A percentile compares a stretch with the other conserved stretches of the same genome.
Evolutionary conservation across 1,140 invertebrate genomes (phyloP).

Genomic region (Cydia splendana): DNA sequence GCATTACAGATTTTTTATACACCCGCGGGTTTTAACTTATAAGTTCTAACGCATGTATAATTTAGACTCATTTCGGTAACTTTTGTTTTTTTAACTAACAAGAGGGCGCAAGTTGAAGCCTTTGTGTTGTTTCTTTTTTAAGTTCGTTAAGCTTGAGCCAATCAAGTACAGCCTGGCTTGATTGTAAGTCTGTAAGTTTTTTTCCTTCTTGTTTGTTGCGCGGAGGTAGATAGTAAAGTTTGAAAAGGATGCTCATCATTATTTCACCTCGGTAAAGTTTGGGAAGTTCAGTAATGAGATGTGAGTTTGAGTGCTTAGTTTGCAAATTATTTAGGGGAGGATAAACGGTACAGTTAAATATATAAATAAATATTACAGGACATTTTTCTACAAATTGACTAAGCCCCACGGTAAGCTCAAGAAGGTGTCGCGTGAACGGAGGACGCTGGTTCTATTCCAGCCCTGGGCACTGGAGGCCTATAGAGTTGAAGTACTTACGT

Average conservation of each 20-base stretch:
- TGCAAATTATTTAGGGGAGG: not conserved
- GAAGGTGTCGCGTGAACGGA: too few relatives aligned
- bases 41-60: slow-evolving; percentile 59
- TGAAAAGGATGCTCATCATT: not conserved
- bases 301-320: not conserved
- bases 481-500: too few relatives aligned
- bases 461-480: too few relatives aligned
- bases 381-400: too few relatives aligned
- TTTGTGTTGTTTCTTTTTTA: slow-evolving; percentile 25
- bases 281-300: not conserved
- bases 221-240: not conserved
- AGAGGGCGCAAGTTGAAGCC: slow-evolving; percentile 33
- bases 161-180: slow-evolving; percentile 20
- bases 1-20: slow-evolving; percentile 42
- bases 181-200: slow-evolving; percentile 24
- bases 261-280: not conserved
- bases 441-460: too few relatives aligned
- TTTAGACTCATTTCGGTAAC: slow-evolving; percentile 55
- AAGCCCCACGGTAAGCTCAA: too few relatives aligned
- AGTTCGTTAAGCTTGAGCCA: slow-evolving; percentile 28
- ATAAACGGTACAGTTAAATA: too few relatives aligned
- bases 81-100: too few relatives aligned
- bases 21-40: slow-evolving; percentile 47
- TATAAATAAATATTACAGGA: too few relatives aligned
- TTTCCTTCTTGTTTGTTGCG: slow-evolving; percentile 14